Evolutionary conservation across 2,113 vertebrate genomes (phyloP), one percentile per base, ranked within the genome.

Genomic region (Epinephelus lanceolatus): DNA sequence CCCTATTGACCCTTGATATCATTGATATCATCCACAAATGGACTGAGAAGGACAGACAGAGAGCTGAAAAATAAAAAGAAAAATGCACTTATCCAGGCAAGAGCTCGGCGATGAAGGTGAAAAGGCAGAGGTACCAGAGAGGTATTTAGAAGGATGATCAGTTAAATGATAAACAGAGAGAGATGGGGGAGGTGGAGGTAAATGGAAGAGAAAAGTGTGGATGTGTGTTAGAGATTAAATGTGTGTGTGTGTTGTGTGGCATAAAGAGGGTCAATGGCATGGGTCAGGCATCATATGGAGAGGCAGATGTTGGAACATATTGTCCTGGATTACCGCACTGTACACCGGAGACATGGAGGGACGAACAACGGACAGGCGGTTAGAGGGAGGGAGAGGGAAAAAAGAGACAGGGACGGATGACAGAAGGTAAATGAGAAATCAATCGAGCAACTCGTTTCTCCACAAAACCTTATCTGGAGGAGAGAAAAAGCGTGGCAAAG

Each of bases 271-370:
- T 97, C 96, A 96, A 88, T 95, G 85, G 92, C 80, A 81, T 71
- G 93, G 97, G 95, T 96, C 89, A 81, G 95, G 92, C 96, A 95
- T 99, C 96, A 96, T 96, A 96, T 90, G 96, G 95, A 92, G 96
- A 96, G 96, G 96, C 97, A 97, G 97, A 98, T 98, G 97, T 97
- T 97, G 86, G 93, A 97, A 94, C 97, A 98, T 97, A 98, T 96
- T 98, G 96, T 95, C 92, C 95, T 86, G 92, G 96, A 96, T 96
- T 96, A 95, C 91, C 91, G 78, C 92, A 89, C 86, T 61, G 91
- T 93, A 92, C 93, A 92, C 84, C 91, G 94, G 91, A 95, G 93
- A 90, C 91, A 94, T 93, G 85, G 89, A 90, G 47, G 81, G 86
- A 85, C 76, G 66, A 92, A 86, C 85, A 91, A 80, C 91, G 86